Conservation (phyloP, 2,113 vertebrate genomes). For the Calypte anna region DNA sequence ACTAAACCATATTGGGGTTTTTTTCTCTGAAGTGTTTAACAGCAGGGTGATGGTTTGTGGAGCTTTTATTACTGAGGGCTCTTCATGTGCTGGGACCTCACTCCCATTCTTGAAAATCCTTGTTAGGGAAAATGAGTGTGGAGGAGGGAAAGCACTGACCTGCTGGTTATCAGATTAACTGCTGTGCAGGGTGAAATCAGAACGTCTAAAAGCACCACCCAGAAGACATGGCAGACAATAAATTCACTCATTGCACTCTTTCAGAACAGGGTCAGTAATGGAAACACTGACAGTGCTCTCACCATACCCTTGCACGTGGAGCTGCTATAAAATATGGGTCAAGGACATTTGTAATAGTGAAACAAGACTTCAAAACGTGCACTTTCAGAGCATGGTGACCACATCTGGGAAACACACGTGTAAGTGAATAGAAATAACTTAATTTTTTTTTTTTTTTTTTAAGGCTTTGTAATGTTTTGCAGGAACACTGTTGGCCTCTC, state of each 20-base stretch:
- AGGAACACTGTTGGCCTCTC: not conserved
- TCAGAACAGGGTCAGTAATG: not conserved
- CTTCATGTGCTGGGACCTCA: not conserved
- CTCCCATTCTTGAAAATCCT: conserved; percentile 24
- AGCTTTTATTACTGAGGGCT: conserved; percentile 16
- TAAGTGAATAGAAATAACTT: not conserved
- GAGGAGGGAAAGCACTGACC: conserved; percentile 19
- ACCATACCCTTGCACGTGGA: not conserved
- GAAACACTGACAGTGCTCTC: not conserved
- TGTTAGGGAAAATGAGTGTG: not conserved
- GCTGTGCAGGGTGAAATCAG: conserved; percentile 7
- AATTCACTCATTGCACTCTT: not conserved
- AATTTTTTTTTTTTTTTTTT: not conserved
- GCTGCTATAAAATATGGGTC: not conserved
- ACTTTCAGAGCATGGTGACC: conserved; percentile 35
- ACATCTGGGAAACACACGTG: not conserved
- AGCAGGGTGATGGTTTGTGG: not conserved
- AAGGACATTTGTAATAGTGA: conserved; percentile 3
- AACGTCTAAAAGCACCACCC: conserved; percentile 4
- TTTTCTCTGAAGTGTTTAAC: not conserved
- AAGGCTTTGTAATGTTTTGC: conserved; percentile 29
- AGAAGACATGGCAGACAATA: not conserved
- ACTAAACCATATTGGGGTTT: not conserved
- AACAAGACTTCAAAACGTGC: conserved; percentile 33
- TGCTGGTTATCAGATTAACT: conserved; percentile 28